A percentile compares a stretch with the other conserved stretches of the same genome.
Conservation (phyloP, 2,113 vertebrate genomes). For the Calidris pugnax region DNA sequence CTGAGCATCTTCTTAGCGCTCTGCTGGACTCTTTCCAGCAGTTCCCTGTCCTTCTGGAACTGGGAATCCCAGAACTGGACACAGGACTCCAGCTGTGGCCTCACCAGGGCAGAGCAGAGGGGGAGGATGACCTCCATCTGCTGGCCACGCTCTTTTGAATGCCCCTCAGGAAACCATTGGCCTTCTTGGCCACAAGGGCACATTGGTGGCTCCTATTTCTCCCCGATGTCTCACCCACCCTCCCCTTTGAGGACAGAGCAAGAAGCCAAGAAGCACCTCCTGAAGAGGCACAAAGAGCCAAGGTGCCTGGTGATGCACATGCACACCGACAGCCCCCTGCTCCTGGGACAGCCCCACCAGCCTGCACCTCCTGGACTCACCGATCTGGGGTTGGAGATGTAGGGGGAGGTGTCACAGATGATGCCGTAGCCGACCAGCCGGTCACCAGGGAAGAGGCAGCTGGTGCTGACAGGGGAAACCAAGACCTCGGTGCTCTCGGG, state of each 20-base stretch:
- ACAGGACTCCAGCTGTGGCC: neutral
- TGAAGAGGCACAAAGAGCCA: fast-evolving
- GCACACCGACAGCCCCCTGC: neutral
- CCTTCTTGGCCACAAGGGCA: neutral
- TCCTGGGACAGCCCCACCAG: neutral
- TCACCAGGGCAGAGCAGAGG: neutral
- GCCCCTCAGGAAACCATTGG: neutral
- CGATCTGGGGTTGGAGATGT: constrained; percentile 81
- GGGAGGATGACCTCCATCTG: neutral
- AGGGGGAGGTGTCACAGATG: constrained; percentile 85
- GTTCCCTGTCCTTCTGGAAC: neutral
- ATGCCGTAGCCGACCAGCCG: constrained; percentile 86
- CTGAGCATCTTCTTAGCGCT: neutral
- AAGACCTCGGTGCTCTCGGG: constrained; percentile 90
- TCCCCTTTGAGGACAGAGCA: neutral
- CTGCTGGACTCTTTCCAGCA: neutral
- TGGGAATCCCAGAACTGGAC: neutral
- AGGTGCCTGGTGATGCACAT: fast-evolving
- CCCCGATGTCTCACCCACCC: neutral
- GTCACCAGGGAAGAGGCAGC: constrained; percentile 92
- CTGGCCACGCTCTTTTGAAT: neutral
- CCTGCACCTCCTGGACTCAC: constrained; percentile 72
- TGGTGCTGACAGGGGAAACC: constrained; percentile 85
- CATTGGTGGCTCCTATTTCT: neutral
- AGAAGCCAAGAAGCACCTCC: neutral